A percentile compares a stretch with the other conserved stretches of the same genome.
Conservation (phyloP, 2,797 vertebrate species). For the Sardinella longiceps region DNA sequence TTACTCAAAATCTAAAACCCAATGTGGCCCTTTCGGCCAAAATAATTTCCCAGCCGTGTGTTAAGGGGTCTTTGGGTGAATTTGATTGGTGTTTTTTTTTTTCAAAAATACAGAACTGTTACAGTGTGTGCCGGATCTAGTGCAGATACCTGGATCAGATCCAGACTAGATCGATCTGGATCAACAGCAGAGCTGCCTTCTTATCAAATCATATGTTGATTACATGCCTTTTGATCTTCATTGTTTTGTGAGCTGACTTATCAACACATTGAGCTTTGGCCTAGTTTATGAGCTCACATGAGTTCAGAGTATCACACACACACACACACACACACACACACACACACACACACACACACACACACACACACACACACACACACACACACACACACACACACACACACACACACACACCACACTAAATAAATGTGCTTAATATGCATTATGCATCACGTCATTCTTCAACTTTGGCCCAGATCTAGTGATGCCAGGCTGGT, state of each 20-base stretch:
- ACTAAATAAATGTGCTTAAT: too few relatives aligned
- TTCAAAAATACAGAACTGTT: too few relatives aligned
- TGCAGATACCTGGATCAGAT: not conserved
- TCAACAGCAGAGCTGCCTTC: not conserved
- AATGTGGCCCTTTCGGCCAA: too few relatives aligned
- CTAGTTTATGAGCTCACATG: not conserved
- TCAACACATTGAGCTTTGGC: not conserved
- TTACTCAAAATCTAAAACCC: too few relatives aligned
- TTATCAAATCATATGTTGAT: not conserved
- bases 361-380: not conserved
- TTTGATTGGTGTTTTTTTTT: too few relatives aligned
- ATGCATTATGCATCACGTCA: not conserved
- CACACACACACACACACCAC: too few relatives aligned
- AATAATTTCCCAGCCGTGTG: too few relatives aligned
- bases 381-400: too few relatives aligned
- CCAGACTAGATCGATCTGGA: not conserved
- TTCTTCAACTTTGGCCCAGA: not conserved
- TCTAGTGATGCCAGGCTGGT: not conserved
- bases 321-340: not conserved
- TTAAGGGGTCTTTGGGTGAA: not conserved
- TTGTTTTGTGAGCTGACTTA: not conserved
- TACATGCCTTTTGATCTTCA: not conserved
- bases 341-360: too few relatives aligned
- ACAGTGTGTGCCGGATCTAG: too few relatives aligned
- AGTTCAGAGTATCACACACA: not conserved